A percentile compares a stretch with the other conserved stretches of the same genome.
Evolutionary conservation across 2,797 vertebrate genomes (phyloP).

Genomic region (Phyllotis vaccarum): DNA sequence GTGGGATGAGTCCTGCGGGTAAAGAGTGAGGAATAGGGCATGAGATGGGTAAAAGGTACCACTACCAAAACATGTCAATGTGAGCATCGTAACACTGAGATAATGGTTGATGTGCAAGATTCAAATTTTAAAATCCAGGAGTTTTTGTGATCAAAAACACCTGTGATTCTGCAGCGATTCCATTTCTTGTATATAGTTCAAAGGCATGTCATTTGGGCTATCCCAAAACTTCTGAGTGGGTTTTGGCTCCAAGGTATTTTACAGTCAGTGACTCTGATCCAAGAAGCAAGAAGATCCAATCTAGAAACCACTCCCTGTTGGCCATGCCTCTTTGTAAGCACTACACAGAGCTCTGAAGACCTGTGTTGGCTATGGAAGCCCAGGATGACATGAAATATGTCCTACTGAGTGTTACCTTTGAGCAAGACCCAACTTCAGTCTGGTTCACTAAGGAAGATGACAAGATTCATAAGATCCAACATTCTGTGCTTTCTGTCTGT

Average conservation of each 20-base stretch:
- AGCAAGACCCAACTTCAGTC: neutral
- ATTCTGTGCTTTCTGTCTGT: rapidly evolving
- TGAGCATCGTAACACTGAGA: neutral
- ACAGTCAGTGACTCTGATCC: neutral
- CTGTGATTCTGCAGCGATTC: neutral
- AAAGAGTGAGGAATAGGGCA: rapidly evolving
- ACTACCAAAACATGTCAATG: neutral
- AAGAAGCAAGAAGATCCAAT: neutral
- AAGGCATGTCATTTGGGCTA: neutral
- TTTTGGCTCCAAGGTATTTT: neutral
- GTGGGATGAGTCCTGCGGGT: rapidly evolving
- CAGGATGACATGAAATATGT: neutral
- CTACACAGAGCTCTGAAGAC: neutral
- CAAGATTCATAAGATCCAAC: rapidly evolving
- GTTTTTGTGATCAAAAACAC: neutral
- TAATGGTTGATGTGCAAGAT: neutral
- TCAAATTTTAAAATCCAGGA: neutral
- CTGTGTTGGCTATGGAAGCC: rapidly evolving
- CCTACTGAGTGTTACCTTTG: neutral
- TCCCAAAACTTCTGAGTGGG: neutral
- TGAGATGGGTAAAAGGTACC: rapidly evolving
- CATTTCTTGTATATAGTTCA: neutral
- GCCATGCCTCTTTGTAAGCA: too few relatives aligned
- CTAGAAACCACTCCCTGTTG: too few relatives aligned
- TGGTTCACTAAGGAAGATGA: neutral